phyloP scores from a whole-genome alignment of 1,140 invertebrate species.

The Drosophila asahinai region DNA sequence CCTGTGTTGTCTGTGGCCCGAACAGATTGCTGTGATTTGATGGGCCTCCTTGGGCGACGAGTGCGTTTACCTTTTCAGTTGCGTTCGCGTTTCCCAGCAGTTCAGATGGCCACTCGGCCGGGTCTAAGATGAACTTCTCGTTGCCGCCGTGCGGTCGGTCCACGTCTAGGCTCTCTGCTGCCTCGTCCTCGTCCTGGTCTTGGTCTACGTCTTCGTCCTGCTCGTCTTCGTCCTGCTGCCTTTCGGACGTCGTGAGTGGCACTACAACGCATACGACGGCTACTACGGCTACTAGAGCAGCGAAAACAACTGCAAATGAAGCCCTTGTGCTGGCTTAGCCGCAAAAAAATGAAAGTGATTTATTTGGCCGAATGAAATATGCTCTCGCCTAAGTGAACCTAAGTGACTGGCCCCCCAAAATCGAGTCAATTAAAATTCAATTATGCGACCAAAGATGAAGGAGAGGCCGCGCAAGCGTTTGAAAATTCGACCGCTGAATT shows the following conservation, averaged over 20 bases:
- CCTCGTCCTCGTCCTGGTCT: slow-evolving; percentile 27
- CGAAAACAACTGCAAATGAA: slow-evolving; percentile 65
- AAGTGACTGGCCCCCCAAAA: slow-evolving; percentile 30
- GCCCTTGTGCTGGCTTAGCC: slow-evolving; percentile 67
- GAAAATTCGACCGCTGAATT: slow-evolving; percentile 66
- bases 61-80: slow-evolving; percentile 85
- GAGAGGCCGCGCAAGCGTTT: slow-evolving; percentile 80
- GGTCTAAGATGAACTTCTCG: slow-evolving; percentile 30
- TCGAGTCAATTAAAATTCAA: slow-evolving; percentile 79
- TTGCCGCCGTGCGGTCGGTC: slow-evolving; percentile 42
- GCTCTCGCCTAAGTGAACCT: slow-evolving; percentile 50
- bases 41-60: slow-evolving; percentile 60
- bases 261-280: slow-evolving; percentile 20
- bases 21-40: slow-evolving; percentile 74
- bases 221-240: slow-evolving; percentile 38
- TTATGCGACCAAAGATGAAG: slow-evolving; percentile 74
- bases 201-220: slow-evolving; percentile 34
- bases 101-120: slow-evolving; percentile 74
- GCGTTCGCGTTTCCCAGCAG: slow-evolving; percentile 81
- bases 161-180: slow-evolving; percentile 28
- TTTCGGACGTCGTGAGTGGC: slow-evolving; percentile 48
- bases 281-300: background rate
- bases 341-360: slow-evolving; percentile 79
- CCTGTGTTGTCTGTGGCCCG: slow-evolving; percentile 71
- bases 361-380: slow-evolving; percentile 76